Percentiles rank a stretch among this genome's conserved stretches.
phyloP scores from a whole-genome alignment of 2,888 invertebrate species.

The Junonia oenone region DNA sequence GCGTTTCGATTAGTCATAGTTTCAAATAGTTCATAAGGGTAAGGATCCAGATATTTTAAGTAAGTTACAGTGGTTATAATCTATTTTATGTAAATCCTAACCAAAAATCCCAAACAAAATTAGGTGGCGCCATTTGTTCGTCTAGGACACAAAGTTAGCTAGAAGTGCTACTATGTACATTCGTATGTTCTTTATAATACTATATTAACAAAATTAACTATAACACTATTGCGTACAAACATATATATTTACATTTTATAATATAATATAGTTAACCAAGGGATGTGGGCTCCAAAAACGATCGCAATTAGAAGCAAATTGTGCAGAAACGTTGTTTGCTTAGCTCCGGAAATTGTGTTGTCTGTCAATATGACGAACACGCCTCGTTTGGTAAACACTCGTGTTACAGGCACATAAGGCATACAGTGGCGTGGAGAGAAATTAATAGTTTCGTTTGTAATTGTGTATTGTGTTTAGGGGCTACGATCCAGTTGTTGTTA shows the following conservation, averaged over 20 bases:
- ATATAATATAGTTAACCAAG: neutral
- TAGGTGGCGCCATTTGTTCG: no score
- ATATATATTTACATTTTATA: neutral
- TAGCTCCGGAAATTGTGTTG: constrained; percentile 59
- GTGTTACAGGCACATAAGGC: constrained; percentile 3
- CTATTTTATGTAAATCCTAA: no score
- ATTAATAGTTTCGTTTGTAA: constrained; percentile 12
- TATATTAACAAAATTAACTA: no score
- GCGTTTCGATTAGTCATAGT: no score
- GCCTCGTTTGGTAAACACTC: neutral
- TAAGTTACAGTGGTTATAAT: no score
- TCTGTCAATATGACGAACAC: constrained; percentile 48
- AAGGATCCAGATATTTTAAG: no score
- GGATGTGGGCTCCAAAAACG: constrained; percentile 27
- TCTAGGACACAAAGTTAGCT: no score
- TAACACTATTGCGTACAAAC: neutral
- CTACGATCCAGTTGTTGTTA: constrained; percentile 18
- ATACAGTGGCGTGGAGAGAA: neutral
- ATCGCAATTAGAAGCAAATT: constrained; percentile 59
- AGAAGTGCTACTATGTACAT: no score
- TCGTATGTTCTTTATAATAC: no score
- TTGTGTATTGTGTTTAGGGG: constrained; percentile 7
- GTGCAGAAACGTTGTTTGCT: constrained; percentile 47
- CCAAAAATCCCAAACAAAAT: no score
- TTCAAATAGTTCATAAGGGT: no score